Conservation (phyloP, 1,140 invertebrate genomes). For the Diorhabda carinulata region DNA sequence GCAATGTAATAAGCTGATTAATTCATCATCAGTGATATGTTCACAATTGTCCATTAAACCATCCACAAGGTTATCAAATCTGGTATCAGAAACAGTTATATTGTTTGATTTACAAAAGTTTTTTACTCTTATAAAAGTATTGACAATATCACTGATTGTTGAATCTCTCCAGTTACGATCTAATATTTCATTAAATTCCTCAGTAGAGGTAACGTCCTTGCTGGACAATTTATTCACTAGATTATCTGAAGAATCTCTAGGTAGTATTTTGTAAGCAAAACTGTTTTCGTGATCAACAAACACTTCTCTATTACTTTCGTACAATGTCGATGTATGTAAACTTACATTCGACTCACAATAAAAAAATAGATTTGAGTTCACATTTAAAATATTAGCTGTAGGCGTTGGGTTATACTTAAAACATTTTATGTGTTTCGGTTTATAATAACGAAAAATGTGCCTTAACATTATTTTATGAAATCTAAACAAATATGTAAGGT, state of each 20-base stretch:
- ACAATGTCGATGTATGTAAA: not conserved
- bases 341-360: not conserved
- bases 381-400: not conserved
- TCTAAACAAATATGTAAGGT: not conserved
- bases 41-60: slow-evolving; percentile 46
- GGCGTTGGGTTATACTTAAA: not conserved
- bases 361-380: not conserved
- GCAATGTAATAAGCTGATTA: slow-evolving; percentile 43
- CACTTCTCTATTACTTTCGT: slow-evolving; percentile 1
- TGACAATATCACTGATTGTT: slow-evolving; percentile 38
- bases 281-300: slow-evolving; percentile 19
- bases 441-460: not conserved
- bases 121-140: slow-evolving; percentile 45
- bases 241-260: not conserved
- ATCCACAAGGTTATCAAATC: slow-evolving; percentile 48
- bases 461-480: not conserved
- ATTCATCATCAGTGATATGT: slow-evolving; percentile 47
- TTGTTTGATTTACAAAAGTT: slow-evolving; percentile 43
- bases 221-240: not conserved
- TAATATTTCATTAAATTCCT: slow-evolving; percentile 30
- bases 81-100: slow-evolving; percentile 42
- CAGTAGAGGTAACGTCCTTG: slow-evolving; percentile 12
- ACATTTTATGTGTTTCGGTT: not conserved
- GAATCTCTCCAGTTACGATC: slow-evolving; percentile 33
- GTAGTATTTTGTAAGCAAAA: slow-evolving; percentile 11